Evolutionary conservation across 1,140 invertebrate genomes (phyloP).

Genomic region (Zaprionus vittiger): DNA sequence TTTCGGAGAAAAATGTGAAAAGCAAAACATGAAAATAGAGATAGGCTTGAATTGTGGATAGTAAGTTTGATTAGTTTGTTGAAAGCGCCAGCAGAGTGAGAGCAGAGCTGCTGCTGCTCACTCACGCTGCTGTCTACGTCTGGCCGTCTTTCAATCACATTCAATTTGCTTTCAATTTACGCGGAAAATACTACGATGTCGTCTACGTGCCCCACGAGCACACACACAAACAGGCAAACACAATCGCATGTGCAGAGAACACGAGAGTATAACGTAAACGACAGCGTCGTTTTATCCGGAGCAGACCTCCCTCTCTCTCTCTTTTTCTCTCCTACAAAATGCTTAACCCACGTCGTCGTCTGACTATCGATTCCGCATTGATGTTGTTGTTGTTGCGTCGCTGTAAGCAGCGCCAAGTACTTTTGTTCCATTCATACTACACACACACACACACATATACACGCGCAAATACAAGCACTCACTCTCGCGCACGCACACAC

Average conservation of each 20-base stretch:
- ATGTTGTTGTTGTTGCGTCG: conserved; percentile 44
- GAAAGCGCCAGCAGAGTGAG: background rate
- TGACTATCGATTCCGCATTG: conserved; percentile 64
- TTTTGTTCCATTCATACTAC: conserved; percentile 80
- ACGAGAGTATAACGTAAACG: conserved; percentile 51
- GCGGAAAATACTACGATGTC: conserved; percentile 78
- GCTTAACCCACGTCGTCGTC: conserved; percentile 43
- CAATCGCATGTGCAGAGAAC: conserved; percentile 31
- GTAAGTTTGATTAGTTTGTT: conserved; percentile 27
- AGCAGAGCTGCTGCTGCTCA: background rate
- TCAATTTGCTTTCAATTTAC: conserved; percentile 79
- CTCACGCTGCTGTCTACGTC: background rate
- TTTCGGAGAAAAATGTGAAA: conserved; percentile 51
- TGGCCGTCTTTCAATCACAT: conserved; percentile 47
- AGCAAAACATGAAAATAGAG: conserved; percentile 50
- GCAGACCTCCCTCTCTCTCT: conserved; percentile 18
- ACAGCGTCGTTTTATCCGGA: conserved; percentile 50
- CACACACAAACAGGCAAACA: conserved; percentile 25
- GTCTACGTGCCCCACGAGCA: conserved; percentile 61
- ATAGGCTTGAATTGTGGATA: conserved; percentile 47
- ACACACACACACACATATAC: conserved; percentile 46
- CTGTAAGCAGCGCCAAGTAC: conserved; percentile 56
- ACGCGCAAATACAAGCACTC: conserved; percentile 24
- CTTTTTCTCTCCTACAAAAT: conserved; percentile 17
- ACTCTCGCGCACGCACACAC: conserved; percentile 29